A percentile compares a stretch with the other conserved stretches of the same genome.
phyloP scores from a whole-genome alignment of 2,888 invertebrate species.

The Pollenia labialis region DNA sequence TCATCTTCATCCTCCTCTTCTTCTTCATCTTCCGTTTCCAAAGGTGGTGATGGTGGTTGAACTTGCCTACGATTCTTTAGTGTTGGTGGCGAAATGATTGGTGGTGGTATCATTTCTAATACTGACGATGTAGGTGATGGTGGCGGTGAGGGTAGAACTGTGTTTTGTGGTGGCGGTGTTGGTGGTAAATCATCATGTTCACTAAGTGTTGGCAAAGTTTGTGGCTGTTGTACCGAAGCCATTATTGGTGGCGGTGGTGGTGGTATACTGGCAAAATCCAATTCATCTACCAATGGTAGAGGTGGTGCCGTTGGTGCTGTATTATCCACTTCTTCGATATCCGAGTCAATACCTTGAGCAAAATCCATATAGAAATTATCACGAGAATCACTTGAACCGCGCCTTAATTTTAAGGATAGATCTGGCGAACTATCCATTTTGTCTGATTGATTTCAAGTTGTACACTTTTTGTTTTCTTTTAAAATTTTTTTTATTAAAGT shows the following conservation, averaged over 20 bases:
- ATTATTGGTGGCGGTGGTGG: conserved; percentile 76
- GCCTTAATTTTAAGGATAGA: conserved; percentile 92
- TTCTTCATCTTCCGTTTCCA: conserved; percentile 76
- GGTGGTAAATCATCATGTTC: conserved; percentile 82
- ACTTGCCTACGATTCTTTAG: conserved; percentile 65
- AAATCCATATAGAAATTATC: conserved; percentile 96
- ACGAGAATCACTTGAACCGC: conserved; percentile 93
- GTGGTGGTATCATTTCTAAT: conserved; percentile 80
- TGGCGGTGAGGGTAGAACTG: conserved; percentile 75
- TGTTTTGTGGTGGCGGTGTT: conserved; percentile 79
- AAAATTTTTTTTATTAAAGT: conserved; percentile 26
- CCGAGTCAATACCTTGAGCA: conserved; percentile 95
- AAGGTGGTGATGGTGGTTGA: conserved; percentile 73
- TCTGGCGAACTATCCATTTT: conserved; percentile 92
- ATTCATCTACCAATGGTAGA: conserved; percentile 71
- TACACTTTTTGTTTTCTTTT: conserved; percentile 11
- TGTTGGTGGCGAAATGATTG: conserved; percentile 74
- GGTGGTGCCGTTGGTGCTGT: conserved; percentile 84
- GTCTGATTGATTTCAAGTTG: neutral
- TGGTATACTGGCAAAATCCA: conserved; percentile 69
- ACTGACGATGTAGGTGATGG: conserved; percentile 78
- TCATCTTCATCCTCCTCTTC: conserved; percentile 75
- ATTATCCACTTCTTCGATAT: conserved; percentile 92
- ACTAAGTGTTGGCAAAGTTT: conserved; percentile 79
- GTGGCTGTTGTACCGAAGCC: conserved; percentile 73